Conservation (phyloP, 1,140 invertebrate species). For the Scaptodrosophila lebanonensis region DNA sequence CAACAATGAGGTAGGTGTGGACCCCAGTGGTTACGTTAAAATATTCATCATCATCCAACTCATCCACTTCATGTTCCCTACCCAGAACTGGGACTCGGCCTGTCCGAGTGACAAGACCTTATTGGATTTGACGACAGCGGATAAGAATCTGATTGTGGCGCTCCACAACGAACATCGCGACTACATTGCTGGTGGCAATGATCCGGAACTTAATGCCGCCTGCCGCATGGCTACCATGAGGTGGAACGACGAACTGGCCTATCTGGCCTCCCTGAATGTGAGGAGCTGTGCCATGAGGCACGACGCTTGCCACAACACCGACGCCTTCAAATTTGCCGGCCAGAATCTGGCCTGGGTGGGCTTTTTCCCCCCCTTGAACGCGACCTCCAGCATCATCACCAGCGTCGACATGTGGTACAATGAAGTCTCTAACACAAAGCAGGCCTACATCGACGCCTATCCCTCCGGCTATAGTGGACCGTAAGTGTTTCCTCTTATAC, state of each 20-base stretch:
- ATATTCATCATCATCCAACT: not conserved
- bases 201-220: conserved; percentile 38
- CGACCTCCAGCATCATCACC: conserved; percentile 7
- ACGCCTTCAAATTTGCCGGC: conserved; percentile 52
- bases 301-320: conserved; percentile 63
- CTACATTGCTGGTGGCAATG: conserved; percentile 47
- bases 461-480: conserved; percentile 40
- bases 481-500: not conserved
- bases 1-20: conserved; percentile 47
- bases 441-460: conserved; percentile 49
- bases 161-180: conserved; percentile 50
- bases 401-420: conserved; percentile 54
- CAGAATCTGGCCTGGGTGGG: conserved; percentile 66
- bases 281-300: conserved; percentile 54
- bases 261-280: conserved; percentile 56
- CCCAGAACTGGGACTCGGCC: conserved; percentile 31
- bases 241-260: conserved; percentile 65
- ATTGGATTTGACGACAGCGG: conserved; percentile 10
- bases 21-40: not conserved
- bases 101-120: conserved; percentile 47
- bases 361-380: conserved; percentile 31
- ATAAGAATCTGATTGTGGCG: conserved; percentile 40
- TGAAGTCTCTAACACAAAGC: conserved; percentile 33
- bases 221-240: conserved; percentile 67
- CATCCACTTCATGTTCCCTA: not conserved